A percentile compares a stretch with the other conserved stretches of the same genome.
Evolutionary conservation across 2,113 vertebrate species (phyloP).

Genomic region (Menura novaehollandiae): DNA sequence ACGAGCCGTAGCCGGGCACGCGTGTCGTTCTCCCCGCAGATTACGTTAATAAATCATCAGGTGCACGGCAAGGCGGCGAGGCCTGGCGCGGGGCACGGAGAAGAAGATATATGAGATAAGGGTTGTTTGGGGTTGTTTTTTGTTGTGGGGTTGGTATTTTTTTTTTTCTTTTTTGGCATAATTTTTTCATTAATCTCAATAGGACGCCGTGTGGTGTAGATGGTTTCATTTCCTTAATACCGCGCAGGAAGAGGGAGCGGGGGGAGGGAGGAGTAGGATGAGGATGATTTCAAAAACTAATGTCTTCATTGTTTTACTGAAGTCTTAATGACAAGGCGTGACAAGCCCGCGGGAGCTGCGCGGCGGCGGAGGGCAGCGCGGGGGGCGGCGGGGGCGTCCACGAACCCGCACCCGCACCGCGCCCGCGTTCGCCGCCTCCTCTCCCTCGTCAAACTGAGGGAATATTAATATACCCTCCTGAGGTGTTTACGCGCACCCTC

Average conservation of each 20-base stretch:
- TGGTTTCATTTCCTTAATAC: slow-evolving; percentile 88
- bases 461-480: background rate
- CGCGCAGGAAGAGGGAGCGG: slow-evolving; percentile 63
- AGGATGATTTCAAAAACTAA: slow-evolving; percentile 67
- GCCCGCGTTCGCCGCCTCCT: background rate
- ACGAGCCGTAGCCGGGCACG: slow-evolving; percentile 71
- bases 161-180: slow-evolving; percentile 63
- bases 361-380: background rate
- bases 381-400: background rate
- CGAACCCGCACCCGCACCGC: background rate
- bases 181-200: slow-evolving; percentile 95
- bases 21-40: slow-evolving; percentile 76
- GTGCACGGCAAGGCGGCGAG: slow-evolving; percentile 75
- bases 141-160: background rate
- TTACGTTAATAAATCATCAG: slow-evolving; percentile 89
- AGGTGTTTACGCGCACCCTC: background rate
- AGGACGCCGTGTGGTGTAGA: slow-evolving; percentile 83
- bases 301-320: slow-evolving; percentile 91
- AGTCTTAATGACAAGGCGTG: slow-evolving; percentile 81
- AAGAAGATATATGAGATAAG: slow-evolving; percentile 69
- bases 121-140: background rate
- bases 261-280: slow-evolving; percentile 44
- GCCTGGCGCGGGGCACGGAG: slow-evolving; percentile 82
- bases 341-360: slow-evolving; percentile 39
- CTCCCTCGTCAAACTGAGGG: background rate